Base-by-base conservation (phyloP, 2,113 vertebrate species). In the Thinocorus orbignyianus region DNA sequence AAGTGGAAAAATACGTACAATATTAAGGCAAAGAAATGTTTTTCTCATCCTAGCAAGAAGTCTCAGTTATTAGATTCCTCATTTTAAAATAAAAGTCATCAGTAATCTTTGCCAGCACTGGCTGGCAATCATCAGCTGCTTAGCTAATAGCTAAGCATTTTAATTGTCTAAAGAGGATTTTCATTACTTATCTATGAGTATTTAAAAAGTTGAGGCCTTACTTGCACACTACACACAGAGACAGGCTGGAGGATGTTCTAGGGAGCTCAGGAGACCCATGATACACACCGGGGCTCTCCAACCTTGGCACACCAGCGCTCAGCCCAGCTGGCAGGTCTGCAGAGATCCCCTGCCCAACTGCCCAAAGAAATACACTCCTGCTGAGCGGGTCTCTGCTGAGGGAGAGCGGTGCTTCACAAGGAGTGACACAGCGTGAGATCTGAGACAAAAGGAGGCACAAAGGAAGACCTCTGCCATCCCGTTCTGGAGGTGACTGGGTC, bases 1-100 rank as follows among this genome's bases (percentile, higher is more conserved):
- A 78, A 93, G 37, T 65, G 86, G 90, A 95, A 95, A 95, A 93
- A 83, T 52, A 78, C 13, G 37, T 49, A 73, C 23, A 86, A 37
- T 16, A 57, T 31, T 52, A 79, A 69, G 44, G 37, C 9, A 80
- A 64, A 92, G 16, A 76, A 88, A 28, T 71, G 49, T 64, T 96
- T 95, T 93, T 83, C 60, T 92, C 46, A 80, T 96, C 62, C 58
- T 66, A 93, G 55, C 24, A 74, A 91, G 31, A 85, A 37, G 5
- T 31, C 51, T 55, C n/a, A 66, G 25, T 66, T 71, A 68, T 35
- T 86, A 48, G 39, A 39, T 80, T 58, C 87, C 26, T 48, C 37
- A 62, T 82, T 83, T 62, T 91, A 76, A 93, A 93, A 65, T 54
- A 55, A 82, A 92, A 81, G 54, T 51, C 26, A 51, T 9, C 35